phyloP scores from a whole-genome alignment of 2,113 vertebrate species.

The Rutilus rutilus region DNA sequence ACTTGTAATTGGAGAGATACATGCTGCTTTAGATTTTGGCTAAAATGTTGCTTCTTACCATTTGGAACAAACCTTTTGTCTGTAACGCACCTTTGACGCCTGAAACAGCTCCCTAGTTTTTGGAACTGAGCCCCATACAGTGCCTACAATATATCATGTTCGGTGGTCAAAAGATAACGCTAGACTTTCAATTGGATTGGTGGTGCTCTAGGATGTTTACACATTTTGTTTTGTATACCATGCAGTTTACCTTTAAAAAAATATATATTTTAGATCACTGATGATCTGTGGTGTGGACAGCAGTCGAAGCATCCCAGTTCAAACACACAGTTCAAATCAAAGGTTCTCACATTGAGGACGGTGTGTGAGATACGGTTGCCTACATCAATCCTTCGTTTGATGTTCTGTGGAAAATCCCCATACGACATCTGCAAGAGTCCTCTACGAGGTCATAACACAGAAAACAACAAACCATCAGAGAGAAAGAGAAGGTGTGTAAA shows the following conservation, averaged over 20 bases:
- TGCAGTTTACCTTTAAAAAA: neutral
- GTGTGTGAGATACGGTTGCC: slow-evolving; percentile 23
- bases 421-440: slow-evolving; percentile 12
- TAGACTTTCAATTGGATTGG: neutral
- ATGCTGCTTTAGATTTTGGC: neutral
- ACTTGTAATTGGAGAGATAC: neutral
- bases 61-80: neutral
- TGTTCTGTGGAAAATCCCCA: slow-evolving; percentile 29
- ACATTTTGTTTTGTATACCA: neutral
- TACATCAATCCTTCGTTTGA: slow-evolving; percentile 44
- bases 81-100: neutral
- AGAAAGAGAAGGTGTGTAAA: slow-evolving; percentile 58
- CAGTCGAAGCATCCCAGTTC: slow-evolving; percentile 19
- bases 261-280: neutral
- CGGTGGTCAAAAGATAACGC: neutral
- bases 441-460: slow-evolving; percentile 31
- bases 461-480: slow-evolving; percentile 3
- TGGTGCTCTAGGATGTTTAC: neutral
- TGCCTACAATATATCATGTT: neutral
- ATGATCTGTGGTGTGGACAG: neutral
- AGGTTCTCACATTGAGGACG: slow-evolving; percentile 11
- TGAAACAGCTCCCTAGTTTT: neutral
- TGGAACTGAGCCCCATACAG: neutral
- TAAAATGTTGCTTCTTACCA: neutral
- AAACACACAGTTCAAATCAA: slow-evolving; percentile 28